These are phyloP conservation scores for Druceiella hillmani DNA, from an alignment of 2,888 invertebrate species.

Conservation along the genomic window DNA sequence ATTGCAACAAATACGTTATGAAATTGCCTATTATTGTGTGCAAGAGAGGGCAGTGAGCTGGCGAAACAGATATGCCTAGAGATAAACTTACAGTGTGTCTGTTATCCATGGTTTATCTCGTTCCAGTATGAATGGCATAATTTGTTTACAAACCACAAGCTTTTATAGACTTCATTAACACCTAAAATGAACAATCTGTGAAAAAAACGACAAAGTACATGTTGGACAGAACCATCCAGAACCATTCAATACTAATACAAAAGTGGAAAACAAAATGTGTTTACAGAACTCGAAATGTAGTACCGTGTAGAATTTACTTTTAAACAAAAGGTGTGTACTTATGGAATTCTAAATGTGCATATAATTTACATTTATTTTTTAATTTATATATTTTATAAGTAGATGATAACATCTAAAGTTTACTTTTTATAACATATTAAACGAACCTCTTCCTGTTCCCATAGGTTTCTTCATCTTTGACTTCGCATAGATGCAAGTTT, in stretches of 20 bases:
- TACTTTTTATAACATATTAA: too few species aligned
- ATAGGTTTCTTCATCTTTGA: background rate
- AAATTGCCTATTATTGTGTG: background rate
- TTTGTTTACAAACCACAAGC: too few species aligned
- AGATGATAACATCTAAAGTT: too few species aligned
- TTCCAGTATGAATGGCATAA: background rate
- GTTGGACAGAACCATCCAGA: background rate
- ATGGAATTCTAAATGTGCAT: too few species aligned
- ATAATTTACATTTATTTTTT: too few species aligned
- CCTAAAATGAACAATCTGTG: background rate
- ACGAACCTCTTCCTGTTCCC: constrained; percentile 1
- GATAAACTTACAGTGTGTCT: background rate
- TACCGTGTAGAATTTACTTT: too few species aligned
- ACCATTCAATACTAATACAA: too few species aligned
- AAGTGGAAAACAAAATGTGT: too few species aligned
- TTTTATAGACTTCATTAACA: background rate
- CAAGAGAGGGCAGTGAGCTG: background rate
- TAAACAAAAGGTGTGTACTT: too few species aligned
- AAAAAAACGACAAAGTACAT: background rate
- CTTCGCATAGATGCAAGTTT: background rate
- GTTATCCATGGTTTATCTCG: background rate
- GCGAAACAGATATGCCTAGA: background rate
- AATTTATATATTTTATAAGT: too few species aligned
- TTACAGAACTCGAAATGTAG: too few species aligned
- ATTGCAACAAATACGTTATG: background rate